phyloP scores from a whole-genome alignment of 2,888 invertebrate species.

The Byasa hedistus region DNA sequence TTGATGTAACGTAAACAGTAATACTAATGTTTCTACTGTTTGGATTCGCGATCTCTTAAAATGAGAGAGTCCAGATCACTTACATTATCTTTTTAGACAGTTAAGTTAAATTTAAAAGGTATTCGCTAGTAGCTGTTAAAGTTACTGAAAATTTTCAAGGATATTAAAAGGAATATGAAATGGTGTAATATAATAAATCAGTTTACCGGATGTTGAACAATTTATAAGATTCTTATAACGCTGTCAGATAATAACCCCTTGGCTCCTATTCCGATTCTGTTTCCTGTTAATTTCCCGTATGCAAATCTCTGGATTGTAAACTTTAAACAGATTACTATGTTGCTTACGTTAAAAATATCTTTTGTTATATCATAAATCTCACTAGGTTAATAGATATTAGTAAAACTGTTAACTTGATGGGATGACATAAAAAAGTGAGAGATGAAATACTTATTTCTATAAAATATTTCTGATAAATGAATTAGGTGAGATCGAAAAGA shows the following conservation, averaged over 20 bases:
- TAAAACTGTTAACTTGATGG: too few species aligned
- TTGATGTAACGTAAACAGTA: neutral
- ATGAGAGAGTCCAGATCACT: too few species aligned
- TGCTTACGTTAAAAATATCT: neutral
- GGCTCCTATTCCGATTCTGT: slow-evolving; percentile 33
- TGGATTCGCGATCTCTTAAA: too few species aligned
- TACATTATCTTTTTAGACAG: too few species aligned
- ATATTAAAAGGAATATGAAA: neutral
- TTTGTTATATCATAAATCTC: neutral
- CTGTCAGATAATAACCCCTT: slow-evolving; percentile 24
- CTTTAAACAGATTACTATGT: neutral
- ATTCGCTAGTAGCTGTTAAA: too few species aligned
- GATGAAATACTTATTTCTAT: too few species aligned
- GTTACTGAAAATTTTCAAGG: too few species aligned
- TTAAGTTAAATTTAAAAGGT: too few species aligned
- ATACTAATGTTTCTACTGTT: too few species aligned
- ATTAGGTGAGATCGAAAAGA: too few species aligned
- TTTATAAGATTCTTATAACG: slow-evolving; percentile 24
- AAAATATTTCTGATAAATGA: neutral
- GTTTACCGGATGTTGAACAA: slow-evolving; percentile 8
- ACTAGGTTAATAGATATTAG: too few species aligned
- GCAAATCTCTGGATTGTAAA: slow-evolving; percentile 34
- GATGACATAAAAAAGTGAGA: too few species aligned
- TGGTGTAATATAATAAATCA: neutral
- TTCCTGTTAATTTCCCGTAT: slow-evolving; percentile 53